These are phyloP conservation scores for Cephus spinipes DNA, from an alignment of 2,888 invertebrate species.

Conservation along the genomic window DNA sequence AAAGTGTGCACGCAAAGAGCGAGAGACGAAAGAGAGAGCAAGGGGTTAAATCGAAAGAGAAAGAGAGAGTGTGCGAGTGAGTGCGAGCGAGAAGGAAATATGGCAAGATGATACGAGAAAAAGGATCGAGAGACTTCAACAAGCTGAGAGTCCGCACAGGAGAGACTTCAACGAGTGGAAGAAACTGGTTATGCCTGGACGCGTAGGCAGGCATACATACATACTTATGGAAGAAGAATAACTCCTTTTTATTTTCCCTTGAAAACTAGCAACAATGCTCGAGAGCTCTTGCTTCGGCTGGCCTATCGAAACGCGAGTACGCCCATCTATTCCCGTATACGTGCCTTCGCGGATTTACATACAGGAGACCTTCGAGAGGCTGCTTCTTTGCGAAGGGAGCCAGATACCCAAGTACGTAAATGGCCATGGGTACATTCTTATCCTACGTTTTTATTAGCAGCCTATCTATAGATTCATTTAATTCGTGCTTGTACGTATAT, in stretches of 20 bases:
- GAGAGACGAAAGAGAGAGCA: background rate
- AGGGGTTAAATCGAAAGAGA: background rate
- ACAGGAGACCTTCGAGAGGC: background rate
- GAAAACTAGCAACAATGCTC: background rate
- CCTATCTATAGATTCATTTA: background rate
- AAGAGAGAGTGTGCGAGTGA: conserved; percentile 5
- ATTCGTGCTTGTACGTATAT: background rate
- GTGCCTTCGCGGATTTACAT: background rate
- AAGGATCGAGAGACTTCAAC: conserved; percentile 19
- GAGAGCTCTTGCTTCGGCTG: background rate
- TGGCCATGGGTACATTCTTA: background rate
- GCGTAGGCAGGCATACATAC: conserved; percentile 29
- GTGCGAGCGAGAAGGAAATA: background rate
- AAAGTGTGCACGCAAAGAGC: conserved; percentile 18
- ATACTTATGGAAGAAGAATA: conserved; percentile 11
- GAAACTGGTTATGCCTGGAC: conserved; percentile 47
- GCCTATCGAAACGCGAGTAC: background rate
- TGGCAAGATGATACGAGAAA: background rate
- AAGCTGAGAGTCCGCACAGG: conserved; percentile 18
- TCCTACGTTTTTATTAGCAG: background rate
- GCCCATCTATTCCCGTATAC: background rate
- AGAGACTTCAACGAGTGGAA: conserved; percentile 47
- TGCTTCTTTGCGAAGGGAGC: background rate
- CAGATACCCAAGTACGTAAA: background rate
- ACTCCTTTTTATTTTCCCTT: background rate